A percentile compares a stretch with the other conserved stretches of the same genome.
Conservation (phyloP, 2,113 vertebrate genomes). For the Opisthocomus hoazin region DNA sequence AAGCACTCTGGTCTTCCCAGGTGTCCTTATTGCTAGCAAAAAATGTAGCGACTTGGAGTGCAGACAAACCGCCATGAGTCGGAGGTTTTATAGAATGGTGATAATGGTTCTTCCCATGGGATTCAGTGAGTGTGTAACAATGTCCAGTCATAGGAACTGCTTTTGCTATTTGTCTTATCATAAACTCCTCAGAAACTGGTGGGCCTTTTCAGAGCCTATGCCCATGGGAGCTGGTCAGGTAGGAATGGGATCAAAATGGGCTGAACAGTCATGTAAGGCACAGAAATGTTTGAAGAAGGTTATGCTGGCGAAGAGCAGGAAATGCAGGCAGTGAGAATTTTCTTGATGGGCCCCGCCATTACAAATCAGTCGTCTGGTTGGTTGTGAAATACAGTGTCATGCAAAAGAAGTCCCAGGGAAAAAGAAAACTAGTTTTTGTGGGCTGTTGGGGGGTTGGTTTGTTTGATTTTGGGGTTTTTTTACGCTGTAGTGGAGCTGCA, state of each 20-base stretch:
- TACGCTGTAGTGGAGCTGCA: not conserved
- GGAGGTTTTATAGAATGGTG: not conserved
- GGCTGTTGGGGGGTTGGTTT: not conserved
- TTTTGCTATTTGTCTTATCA: not conserved
- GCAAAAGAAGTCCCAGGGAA: not conserved
- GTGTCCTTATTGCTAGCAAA: not conserved
- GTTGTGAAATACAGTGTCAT: not conserved
- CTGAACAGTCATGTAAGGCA: not conserved
- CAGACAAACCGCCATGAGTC: not conserved
- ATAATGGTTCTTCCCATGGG: not conserved
- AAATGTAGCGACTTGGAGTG: accelerated
- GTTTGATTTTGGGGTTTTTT: not conserved
- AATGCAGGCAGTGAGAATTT: not conserved
- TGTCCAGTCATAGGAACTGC: not conserved
- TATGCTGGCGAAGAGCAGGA: not conserved
- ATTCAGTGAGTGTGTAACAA: not conserved
- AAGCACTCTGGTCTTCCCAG: not conserved
- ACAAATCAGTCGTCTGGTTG: not conserved
- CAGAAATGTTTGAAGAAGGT: not conserved
- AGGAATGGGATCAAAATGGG: not conserved
- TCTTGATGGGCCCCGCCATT: not conserved
- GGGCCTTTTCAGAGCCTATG: not conserved
- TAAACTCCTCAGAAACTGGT: not conserved
- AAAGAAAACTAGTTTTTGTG: not conserved
- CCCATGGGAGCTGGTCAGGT: accelerated